Evolutionary conservation across 2,888 invertebrate species (phyloP), one percentile per base, ranked within the genome.

Genomic region (Ormyrus labotus): DNA sequence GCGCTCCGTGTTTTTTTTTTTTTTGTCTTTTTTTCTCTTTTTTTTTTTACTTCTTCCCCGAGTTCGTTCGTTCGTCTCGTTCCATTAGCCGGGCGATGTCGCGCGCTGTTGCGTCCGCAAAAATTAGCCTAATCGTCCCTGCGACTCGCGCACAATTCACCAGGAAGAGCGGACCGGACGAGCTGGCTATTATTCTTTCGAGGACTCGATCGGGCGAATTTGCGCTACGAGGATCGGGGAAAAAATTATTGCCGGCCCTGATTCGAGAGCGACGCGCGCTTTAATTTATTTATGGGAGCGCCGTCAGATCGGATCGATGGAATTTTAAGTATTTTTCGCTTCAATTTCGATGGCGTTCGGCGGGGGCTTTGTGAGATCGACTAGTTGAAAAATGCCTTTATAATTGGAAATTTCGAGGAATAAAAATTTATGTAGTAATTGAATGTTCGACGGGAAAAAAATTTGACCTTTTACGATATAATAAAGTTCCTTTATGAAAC

Each of bases 111-210:
- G 73, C 65, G 65, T 63, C 63, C 53, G 61, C 61, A 61, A 57
- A 79, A 79, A 79, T 73, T 73, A 79, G 78, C 78, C 57, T 79
- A 73, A 79, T 79, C 73, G 78, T 55, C 19, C 11, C 7, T 10
- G 7, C 50, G 34, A 34, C 34, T 34, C 34, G 34, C 34, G 34
- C 34, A 4, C 34, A 34, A 34, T 34, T 34, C 34, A 34, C 34
- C 4, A 0, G 34, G 34, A 34, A 34, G 34, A 34, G 34, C 34
- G 4, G 34, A 4, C 34, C 34, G 34, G 34, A 34, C 34, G 34
- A 34, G 34, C 34, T 34, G 6, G 8, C 60, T 50, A 51, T 71
- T 71, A 61, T 61, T 71, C 60, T 34, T 13, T 19, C 34, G 34
- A 19, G 34, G 34, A 34, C 34, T 4, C 2, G 34, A 34, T 34